Evolutionary conservation across 2,888 invertebrate genomes (phyloP).

Genomic region (Ischnura elegans): DNA sequence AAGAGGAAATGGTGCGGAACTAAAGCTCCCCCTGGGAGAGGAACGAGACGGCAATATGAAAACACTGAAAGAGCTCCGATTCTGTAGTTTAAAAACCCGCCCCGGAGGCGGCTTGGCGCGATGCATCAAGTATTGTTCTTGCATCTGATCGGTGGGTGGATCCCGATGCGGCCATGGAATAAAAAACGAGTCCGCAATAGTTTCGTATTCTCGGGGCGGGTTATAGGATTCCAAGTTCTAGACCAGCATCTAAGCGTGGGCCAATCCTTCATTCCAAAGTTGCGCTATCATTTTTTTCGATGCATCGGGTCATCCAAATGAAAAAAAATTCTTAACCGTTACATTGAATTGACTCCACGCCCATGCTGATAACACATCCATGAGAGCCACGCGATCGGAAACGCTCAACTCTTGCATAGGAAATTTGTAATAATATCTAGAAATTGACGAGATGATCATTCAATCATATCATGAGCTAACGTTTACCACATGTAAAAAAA

Average conservation of each 20-base stretch:
- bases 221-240: not conserved
- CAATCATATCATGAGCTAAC: no score
- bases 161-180: not conserved
- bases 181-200: not conserved
- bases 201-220: not conserved
- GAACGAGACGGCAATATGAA: not conserved
- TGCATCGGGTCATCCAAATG: not conserved
- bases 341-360: not conserved
- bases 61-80: not conserved
- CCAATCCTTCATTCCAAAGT: not conserved
- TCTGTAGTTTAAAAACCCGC: not conserved
- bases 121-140: conserved; percentile 21
- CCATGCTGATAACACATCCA: not conserved
- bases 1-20: conserved; percentile 32
- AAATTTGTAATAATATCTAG: no score
- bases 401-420: no score
- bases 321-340: not conserved
- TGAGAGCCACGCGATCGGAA: no score
- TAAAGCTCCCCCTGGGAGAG: not conserved
- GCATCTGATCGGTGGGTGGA: not conserved
- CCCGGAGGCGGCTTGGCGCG: not conserved
- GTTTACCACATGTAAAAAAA: no score
- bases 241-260: not conserved
- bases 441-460: no score
- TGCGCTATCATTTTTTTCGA: not conserved